These are phyloP conservation scores for Parapsyche elsis DNA, from an alignment of 1,140 invertebrate genomes.

Conservation along the genomic window DNA sequence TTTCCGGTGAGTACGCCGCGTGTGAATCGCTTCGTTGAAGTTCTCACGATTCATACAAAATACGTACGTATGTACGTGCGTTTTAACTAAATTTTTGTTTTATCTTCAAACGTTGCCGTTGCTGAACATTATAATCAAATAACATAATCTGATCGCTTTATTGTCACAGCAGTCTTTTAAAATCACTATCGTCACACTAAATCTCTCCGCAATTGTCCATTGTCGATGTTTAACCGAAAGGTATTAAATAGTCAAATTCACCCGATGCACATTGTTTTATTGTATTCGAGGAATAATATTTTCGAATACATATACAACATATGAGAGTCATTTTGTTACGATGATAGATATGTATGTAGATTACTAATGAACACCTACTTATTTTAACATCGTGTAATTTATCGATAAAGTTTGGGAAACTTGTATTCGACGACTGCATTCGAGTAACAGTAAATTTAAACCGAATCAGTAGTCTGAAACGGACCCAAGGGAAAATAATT, in stretches of 20 bases:
- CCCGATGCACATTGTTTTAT: too few species aligned
- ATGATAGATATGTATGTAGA: background rate
- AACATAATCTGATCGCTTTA: background rate
- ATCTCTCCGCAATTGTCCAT: background rate
- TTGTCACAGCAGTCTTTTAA: background rate
- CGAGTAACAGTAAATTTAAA: too few species aligned
- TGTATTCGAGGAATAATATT: too few species aligned
- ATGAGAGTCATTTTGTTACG: background rate
- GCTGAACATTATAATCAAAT: background rate
- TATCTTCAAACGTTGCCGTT: too few species aligned
- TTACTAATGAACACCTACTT: too few species aligned
- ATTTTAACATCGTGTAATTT: too few species aligned
- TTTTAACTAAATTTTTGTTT: too few species aligned
- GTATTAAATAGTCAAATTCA: too few species aligned
- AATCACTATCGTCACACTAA: background rate
- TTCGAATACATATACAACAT: background rate
- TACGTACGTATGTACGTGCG: background rate
- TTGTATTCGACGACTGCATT: too few species aligned
- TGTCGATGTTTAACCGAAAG: background rate
- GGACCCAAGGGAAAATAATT: too few species aligned
- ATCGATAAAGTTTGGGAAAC: too few species aligned
- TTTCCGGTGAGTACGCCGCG: background rate
- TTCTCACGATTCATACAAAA: conserved; percentile 10
- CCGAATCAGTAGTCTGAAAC: too few species aligned
- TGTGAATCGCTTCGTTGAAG: background rate